Base-by-base conservation (phyloP, 2,113 vertebrate species). In the Oreocharis arfaki region DNA sequence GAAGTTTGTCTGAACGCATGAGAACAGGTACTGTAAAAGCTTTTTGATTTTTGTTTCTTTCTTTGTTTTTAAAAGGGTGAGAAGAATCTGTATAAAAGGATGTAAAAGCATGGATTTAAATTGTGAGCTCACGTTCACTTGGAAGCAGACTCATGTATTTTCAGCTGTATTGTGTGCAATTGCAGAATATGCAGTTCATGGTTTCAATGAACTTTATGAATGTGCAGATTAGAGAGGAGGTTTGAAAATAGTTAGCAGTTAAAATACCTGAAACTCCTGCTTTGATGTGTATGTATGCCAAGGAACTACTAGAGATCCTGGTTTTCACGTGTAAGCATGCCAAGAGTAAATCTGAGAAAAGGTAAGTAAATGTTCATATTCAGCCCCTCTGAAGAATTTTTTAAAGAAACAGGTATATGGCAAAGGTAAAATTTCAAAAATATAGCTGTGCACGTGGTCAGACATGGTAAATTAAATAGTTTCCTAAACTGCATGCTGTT, bases 1-100 rank as follows among this genome's bases (percentile, higher is more conserved):
- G 96, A 93, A 97, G 95, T 87, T 93, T 98, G 64, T 98, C 98
- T 9, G 97, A 98, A 47, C 98, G 98, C 80, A 98, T 98, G 97
- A 98, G 95, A 93, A 98, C 98, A 93, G 98, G 98, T 98, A 91
- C 24, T 63, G 44, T 94, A 61, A 89, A 85, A 73, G 23, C 44
- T 24, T 3, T 24, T 83, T 88, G 9, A 37, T 20, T 84, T 67
- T 70, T 47, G 4, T 73, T 77, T 56, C 3, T 65, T 69, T 76
- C 2, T 28, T 59, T 74, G 5, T 55, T 65, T 76, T 70, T 35
- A 23, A 50, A 87, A 50, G 42, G 4, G 3, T 50, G 15, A 83
- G n/a, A 91, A 80, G 8, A 63, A 55, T 83, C 24, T 70, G 41
- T 88, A 35, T 27, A 50, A 79, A 76, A 39, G 26, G 27, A 55